Evolutionary conservation across 2,113 vertebrate species (phyloP), one percentile per base, ranked within the genome.

Genomic region (Lanius collurio): DNA sequence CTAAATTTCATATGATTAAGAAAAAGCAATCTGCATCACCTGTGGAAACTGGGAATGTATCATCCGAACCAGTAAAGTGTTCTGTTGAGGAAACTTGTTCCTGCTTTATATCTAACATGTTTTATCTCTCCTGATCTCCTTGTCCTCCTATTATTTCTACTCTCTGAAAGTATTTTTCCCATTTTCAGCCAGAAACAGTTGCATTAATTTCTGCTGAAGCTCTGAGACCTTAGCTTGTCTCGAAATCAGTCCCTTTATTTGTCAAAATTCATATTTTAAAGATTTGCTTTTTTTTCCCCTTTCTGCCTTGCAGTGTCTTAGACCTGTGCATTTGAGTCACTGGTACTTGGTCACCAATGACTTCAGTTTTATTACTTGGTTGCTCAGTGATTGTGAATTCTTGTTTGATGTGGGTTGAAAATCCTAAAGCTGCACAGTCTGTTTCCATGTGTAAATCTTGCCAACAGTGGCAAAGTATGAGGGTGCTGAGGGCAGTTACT

Each of bases 391-490:
- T 56, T 56, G 71, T 47, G 35, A 71, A 65, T 78, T 93, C 76
- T 56, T 37, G 28, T 63, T 59, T 56, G 67, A 65, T 83, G 39
- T 4, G 30, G 14, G 9, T 41, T 53, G 50, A 65, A 94, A 92
- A 57, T n/a, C 46, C 31, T 63, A 37, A 59, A 60, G 62, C n/a
- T 4, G 4, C 13, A 24, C 17, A 33, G 19, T 44, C 19, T 49
- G 46, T 91, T 85, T 83, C 31, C 33, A 49, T 68, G 23, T 75
- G 60, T 90, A 82, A 90, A 94, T 78, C 35, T 71, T 33, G 60
- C 73, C 35, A 42, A 28, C 30, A 80, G 5, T 63, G 42, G 23
- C 35, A 47, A n/a, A 35, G 63, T 50, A 13, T 15, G 79, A 69
- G n/a, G 10, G 17, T 46, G 64, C 23, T 76, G 69, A 87, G 70